These are phyloP conservation scores for Hemithea aestivaria DNA, from an alignment of 2,888 invertebrate species.

Conservation along the genomic window DNA sequence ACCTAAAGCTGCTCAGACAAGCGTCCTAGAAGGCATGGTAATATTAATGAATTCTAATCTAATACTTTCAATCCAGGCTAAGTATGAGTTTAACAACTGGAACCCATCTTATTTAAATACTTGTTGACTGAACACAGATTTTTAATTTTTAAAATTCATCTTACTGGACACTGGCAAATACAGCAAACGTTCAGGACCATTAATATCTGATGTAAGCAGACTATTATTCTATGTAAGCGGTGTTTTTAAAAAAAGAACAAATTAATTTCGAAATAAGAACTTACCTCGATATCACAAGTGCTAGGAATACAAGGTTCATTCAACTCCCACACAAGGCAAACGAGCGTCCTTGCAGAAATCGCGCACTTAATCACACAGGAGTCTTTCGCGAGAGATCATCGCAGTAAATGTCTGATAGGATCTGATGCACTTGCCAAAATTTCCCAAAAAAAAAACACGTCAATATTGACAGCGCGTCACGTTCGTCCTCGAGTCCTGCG, in stretches of 20 bases:
- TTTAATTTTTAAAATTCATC: too few relatives aligned
- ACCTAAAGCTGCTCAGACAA: too few relatives aligned
- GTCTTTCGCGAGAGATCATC: constrained; percentile 53
- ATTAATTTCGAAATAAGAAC: constrained; percentile 28
- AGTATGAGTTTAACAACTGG: constrained; percentile 10
- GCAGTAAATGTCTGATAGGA: constrained; percentile 42
- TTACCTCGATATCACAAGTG: constrained; percentile 50
- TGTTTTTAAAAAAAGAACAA: constrained; percentile 9
- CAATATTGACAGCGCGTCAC: constrained; percentile 45
- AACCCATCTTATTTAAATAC: too few relatives aligned
- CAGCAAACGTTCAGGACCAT: too few relatives aligned
- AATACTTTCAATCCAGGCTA: constrained; percentile 11
- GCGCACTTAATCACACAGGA: constrained; percentile 50
- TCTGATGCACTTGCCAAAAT: constrained; percentile 58
- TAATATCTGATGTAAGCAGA: too few relatives aligned
- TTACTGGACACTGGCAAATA: too few relatives aligned
- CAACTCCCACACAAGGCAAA: constrained; percentile 32
- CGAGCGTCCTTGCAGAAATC: constrained; percentile 40
- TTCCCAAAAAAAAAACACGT: constrained; percentile 47
- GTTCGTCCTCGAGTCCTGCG: constrained; percentile 56
- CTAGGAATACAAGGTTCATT: constrained; percentile 35
- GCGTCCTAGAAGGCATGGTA: too few relatives aligned
- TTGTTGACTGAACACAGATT: too few relatives aligned
- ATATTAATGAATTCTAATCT: constrained; percentile 13
- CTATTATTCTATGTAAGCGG: too few relatives aligned